Evolutionary conservation across 2,113 vertebrate genomes (phyloP).

Genomic region (Toxostoma redivivum): DNA sequence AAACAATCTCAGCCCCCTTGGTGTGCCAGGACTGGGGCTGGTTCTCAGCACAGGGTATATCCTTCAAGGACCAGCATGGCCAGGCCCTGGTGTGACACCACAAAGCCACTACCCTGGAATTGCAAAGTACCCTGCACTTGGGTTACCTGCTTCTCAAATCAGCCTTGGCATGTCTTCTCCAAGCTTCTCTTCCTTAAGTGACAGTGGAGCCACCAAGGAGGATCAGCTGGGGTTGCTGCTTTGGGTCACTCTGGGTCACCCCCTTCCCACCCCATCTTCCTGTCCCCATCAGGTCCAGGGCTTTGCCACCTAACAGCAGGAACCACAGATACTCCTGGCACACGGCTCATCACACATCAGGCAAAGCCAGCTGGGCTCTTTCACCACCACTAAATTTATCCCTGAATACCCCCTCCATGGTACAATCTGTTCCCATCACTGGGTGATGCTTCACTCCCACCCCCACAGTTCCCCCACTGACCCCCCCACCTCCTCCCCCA

Average conservation of each 20-base stretch:
- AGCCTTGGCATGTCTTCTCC: background rate
- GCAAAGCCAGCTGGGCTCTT: background rate
- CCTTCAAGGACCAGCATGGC: background rate
- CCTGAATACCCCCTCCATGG: background rate
- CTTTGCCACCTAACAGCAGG: background rate
- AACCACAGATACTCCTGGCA: background rate
- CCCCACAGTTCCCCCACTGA: background rate
- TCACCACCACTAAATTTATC: background rate
- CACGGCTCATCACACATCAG: accelerated
- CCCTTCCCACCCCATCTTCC: background rate
- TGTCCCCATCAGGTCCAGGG: accelerated
- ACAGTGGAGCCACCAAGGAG: background rate
- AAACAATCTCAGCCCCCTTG: background rate
- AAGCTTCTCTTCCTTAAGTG: background rate
- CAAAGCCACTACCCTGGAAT: background rate
- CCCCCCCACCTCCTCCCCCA: background rate
- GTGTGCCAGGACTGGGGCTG: background rate
- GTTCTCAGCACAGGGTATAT: background rate
- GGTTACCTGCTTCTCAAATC: background rate
- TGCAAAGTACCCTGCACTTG: background rate
- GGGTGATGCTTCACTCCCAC: background rate
- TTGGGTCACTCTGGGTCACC: background rate
- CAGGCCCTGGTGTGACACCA: background rate
- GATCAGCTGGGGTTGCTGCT: accelerated
- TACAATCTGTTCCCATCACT: background rate